Percentiles rank a stretch among this genome's conserved stretches.
phyloP scores from a whole-genome alignment of 1,140 invertebrate genomes.

The Drosophila mojavensis region DNA sequence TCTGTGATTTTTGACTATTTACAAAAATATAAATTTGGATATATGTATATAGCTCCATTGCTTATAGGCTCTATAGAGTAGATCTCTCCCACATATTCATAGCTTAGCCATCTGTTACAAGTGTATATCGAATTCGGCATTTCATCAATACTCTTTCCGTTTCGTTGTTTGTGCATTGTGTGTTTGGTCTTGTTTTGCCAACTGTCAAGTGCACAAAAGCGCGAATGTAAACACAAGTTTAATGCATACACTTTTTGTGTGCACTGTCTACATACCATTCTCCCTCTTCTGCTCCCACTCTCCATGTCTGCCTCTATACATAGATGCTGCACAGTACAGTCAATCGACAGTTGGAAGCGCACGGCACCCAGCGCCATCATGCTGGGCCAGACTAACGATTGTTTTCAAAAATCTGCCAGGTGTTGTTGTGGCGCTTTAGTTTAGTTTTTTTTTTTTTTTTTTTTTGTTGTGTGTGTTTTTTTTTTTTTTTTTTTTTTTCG shows the following conservation, averaged over 20 bases:
- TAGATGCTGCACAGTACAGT: background rate
- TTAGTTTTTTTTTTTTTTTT: too few relatives aligned
- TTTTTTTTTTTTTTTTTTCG: too few relatives aligned
- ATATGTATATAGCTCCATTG: too few relatives aligned
- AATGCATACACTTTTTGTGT: conserved; percentile 3
- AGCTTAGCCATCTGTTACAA: too few relatives aligned
- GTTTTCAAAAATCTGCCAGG: conserved; percentile 1
- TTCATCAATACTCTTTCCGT: background rate
- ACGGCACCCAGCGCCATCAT: background rate
- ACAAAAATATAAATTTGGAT: too few relatives aligned
- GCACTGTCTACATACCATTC: background rate
- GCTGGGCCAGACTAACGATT: background rate
- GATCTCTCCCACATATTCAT: too few relatives aligned
- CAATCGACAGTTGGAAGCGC: background rate
- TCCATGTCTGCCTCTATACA: background rate
- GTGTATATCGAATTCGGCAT: too few relatives aligned
- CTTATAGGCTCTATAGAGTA: too few relatives aligned
- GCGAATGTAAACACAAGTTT: conserved; percentile 25
- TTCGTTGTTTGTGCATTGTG: conserved; percentile 18
- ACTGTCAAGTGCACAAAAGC: conserved; percentile 60
- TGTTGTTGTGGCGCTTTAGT: background rate
- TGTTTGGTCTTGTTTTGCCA: conserved; percentile 25
- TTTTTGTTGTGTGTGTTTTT: too few relatives aligned
- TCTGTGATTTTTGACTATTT: too few relatives aligned
- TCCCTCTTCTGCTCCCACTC: background rate